Evolutionary conservation across 1,140 invertebrate species (phyloP).

Genomic region (Lysiphlebus fabarum): DNA sequence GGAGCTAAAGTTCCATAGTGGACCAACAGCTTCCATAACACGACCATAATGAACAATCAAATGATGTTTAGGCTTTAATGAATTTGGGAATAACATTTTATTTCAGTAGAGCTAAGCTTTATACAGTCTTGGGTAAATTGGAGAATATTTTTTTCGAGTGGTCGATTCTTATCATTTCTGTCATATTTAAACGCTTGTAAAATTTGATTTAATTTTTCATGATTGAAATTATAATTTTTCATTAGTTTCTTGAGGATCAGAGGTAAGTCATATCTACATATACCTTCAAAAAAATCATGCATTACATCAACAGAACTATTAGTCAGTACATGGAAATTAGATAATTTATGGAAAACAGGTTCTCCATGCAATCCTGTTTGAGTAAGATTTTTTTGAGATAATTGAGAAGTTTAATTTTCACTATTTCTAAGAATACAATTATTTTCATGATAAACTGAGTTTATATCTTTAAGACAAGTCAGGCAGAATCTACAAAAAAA

Average conservation of each 20-base stretch:
- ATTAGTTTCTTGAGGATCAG: background rate
- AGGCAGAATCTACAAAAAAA: too few species aligned
- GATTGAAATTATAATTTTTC: conserved; percentile 1
- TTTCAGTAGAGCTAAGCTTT: too few species aligned
- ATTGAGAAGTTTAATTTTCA: background rate
- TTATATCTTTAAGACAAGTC: too few species aligned
- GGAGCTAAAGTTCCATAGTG: conserved; percentile 15
- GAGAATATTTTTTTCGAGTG: background rate
- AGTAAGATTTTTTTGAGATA: background rate
- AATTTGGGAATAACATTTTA: background rate
- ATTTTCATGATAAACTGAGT: too few species aligned
- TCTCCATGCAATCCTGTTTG: background rate
- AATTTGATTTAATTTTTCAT: conserved; percentile 1
- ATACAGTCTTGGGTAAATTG: too few species aligned
- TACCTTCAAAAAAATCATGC: conserved; percentile 14
- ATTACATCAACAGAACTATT: conserved; percentile 5
- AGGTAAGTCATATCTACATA: conserved; percentile 7
- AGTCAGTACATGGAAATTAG: background rate
- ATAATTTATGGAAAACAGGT: background rate
- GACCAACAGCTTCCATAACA: conserved; percentile 21
- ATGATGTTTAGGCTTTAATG: conserved; percentile 23
- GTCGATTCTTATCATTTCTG: conserved; percentile 5
- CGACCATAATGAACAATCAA: conserved; percentile 22
- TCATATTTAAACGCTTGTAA: conserved; percentile 2
- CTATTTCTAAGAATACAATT: too few species aligned